Evolutionary conservation across 2,113 vertebrate species (phyloP).

Genomic region (Vidua chalybeata): DNA sequence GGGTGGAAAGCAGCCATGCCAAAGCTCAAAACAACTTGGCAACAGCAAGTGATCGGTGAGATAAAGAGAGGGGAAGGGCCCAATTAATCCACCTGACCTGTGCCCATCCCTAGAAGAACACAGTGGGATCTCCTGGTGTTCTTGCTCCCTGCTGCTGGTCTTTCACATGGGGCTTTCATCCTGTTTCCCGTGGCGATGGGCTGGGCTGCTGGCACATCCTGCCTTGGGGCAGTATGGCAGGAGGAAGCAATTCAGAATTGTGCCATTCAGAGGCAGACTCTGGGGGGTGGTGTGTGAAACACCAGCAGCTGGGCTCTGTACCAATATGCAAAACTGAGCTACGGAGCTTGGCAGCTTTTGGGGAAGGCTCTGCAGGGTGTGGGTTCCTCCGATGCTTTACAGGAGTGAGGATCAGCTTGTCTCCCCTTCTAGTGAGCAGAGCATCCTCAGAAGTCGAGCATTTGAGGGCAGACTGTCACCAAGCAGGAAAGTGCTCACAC

Average conservation of each 20-base stretch:
- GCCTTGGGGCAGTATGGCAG: background rate
- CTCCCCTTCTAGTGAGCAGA: background rate
- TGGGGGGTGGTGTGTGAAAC: background rate
- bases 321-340: background rate
- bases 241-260: background rate
- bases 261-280: background rate
- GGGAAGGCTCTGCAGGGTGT: background rate
- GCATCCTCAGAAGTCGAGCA: background rate
- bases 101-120: background rate
- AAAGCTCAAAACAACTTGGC: background rate
- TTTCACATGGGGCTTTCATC: background rate
- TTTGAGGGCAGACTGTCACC: background rate
- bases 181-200: accelerated
- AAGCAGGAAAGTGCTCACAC: background rate
- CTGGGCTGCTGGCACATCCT: conserved; percentile 16
- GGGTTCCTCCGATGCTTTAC: accelerated
- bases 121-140: background rate
- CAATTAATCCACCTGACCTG: background rate
- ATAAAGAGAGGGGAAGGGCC: background rate
- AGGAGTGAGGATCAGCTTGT: background rate
- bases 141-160: background rate
- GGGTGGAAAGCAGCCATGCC: background rate
- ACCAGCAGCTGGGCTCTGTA: background rate
- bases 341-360: background rate
- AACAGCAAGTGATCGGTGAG: background rate